Base-by-base conservation (phyloP, 2,113 vertebrate species). In the Lycaon pictus region DNA sequence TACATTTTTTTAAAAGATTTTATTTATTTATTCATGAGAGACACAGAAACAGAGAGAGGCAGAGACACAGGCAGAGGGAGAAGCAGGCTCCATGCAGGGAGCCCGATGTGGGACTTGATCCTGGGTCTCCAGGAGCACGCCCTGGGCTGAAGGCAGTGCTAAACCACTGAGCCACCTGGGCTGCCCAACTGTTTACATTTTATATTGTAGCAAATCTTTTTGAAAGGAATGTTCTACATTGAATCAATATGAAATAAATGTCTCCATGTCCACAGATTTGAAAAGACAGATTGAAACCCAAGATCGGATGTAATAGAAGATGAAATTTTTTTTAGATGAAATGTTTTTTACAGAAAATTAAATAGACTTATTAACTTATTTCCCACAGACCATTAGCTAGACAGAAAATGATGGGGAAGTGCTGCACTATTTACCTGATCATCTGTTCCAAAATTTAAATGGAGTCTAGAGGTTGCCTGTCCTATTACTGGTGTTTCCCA, bases 331-430 rank as follows among this genome's bases (percentile, higher is more conserved):
- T 43, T 43, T 43, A 43, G 43, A 43, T 7, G 43, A 43, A 43
- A 43, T 43, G 43, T 43, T 43, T 43, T 85, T 95, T 67, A 91
- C 91, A 91, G 32, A 48, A 98, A 97, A 97, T 98, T 67, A 96
- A 96, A 80, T 74, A 81, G 27, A 11, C 55, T 82, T 60, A 74
- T 76, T 69, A 79, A 94, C 35, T 94, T 89, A 87, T 93, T 95
- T 96, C 20, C 76, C 20, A n/a, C 3, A 87, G 72, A 95, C 32
- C 29, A 65, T 95, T 89, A 97, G 71, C 29, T 62, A 95, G n/a
- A 60, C 53, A 93, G 29, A 90, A 87, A 94, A 77, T 82, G 43
- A 82, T 67, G 85, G 23, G 17, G 67, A 79, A n/a, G 6, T 55
- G 48, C 29, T 56, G 5, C 37, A n/a, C 10, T 71, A 29, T 63